phyloP scores from a whole-genome alignment of 2,113 vertebrate genomes.

The Corynorhinus townsendii region DNA sequence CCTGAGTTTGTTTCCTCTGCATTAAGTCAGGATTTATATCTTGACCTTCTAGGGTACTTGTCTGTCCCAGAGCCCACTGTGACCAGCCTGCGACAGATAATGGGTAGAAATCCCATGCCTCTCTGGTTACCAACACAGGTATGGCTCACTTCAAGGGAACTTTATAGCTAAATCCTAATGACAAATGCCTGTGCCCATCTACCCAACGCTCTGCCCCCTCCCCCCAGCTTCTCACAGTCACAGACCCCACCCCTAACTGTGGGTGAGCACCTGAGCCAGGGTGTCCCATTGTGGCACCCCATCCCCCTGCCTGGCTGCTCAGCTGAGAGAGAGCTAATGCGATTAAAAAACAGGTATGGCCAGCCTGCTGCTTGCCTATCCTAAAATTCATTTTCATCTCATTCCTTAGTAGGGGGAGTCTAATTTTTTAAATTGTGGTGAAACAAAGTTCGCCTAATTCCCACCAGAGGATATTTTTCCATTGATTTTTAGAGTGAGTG shows the following conservation, averaged over 20 bases:
- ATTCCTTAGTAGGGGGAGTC: neutral
- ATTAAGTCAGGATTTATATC: neutral
- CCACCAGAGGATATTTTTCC: too few species aligned
- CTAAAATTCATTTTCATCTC: neutral
- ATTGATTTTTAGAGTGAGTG: too few species aligned
- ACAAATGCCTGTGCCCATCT: neutral
- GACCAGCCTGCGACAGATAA: neutral
- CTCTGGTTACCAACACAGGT: neutral
- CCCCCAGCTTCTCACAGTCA: neutral
- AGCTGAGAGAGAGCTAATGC: neutral
- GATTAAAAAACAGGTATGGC: neutral
- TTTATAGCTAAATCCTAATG: neutral
- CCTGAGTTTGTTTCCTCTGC: neutral
- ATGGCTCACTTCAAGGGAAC: neutral
- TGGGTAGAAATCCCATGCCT: neutral
- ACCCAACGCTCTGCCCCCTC: accelerated
- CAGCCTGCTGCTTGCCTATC: neutral
- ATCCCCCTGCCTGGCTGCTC: neutral
- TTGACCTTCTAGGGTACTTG: neutral
- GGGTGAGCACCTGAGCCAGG: neutral
- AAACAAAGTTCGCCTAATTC: neutral
- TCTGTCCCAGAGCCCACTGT: neutral
- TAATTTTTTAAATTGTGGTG: neutral
- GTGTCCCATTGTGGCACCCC: too few species aligned
- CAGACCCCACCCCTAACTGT: neutral